phyloP scores from a whole-genome alignment of 1,140 invertebrate species.

The Bombus superbus region DNA sequence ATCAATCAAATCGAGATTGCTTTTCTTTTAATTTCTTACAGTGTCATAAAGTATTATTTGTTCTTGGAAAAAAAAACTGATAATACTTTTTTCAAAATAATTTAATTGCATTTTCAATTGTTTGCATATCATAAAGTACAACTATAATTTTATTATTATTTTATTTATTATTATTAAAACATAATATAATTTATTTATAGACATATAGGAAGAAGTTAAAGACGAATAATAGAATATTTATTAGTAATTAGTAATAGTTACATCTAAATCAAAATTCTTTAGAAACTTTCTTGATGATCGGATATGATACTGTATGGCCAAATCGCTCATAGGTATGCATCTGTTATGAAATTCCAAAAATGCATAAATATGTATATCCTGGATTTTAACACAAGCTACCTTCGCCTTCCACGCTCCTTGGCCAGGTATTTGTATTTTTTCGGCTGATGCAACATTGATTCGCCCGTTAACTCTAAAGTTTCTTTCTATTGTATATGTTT shows the following conservation, averaged over 20 bases:
- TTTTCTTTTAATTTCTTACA: background rate
- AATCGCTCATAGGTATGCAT: background rate
- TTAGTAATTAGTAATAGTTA: background rate
- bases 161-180: slow-evolving; percentile 19
- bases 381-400: background rate
- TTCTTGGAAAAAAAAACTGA: background rate
- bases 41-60: background rate
- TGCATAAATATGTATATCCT: background rate
- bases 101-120: background rate
- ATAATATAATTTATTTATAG: background rate
- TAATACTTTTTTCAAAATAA: too few species aligned
- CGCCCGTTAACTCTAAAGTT: too few species aligned
- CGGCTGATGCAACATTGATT: too few species aligned
- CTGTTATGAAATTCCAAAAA: background rate
- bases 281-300: background rate
- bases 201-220: background rate
- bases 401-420: too few species aligned
- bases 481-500: background rate
- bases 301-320: background rate
- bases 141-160: slow-evolving; percentile 14
- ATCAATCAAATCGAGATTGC: background rate
- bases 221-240: background rate
- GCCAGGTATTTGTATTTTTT: too few species aligned
- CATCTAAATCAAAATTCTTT: background rate
- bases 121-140: slow-evolving; percentile 20